Base-by-base conservation (phyloP, 2,113 vertebrate genomes). In the Tupaia tana region DNA sequence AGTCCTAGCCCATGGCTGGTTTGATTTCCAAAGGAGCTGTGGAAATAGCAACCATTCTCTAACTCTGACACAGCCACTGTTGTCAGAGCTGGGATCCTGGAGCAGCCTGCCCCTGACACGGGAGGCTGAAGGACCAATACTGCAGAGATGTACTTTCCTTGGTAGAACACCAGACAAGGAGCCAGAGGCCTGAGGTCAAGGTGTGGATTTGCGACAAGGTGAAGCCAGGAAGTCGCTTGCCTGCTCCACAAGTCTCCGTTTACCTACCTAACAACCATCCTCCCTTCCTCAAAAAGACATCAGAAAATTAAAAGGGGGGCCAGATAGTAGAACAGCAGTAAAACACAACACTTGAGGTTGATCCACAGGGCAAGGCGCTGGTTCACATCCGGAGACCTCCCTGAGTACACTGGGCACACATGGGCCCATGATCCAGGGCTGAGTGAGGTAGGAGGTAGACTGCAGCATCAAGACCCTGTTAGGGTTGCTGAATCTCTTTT, bases 1-100 rank as follows among this genome's bases (percentile, higher is more conserved):
- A 78, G 79, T 75, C 83, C 61, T 79, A 54, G 67, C 66, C 71
- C n/a, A n/a, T 52, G 70, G 64, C 67, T 89, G 63, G 58, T 66
- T 93, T 70, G 58, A 66, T 71, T 94, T 94, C 71, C 75, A 10
- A 64, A 89, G 63, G 73, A 95, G 24, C 34, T 31, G 59, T 71
- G 52, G 83, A 92, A 73, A 67, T 9, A 54, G 15, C 13, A 90
- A 22, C 80, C 0, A 0, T 59, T 71, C 4, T 80, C 31, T 67
- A 56, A 24, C 31, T 66, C 54, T 63, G 31, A 70, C n/a, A 78
- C 4, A 73, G 61, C 16, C 52, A 15, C 63, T 67, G 5, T 58
- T 70, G 58, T 89, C 7, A 69, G 80, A 59, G 9, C 83, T 89
- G 27, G 25, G 59, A 31, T 80, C 24, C 3, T n/a, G 43, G 8